These are phyloP conservation scores for Chaetodon trifascialis DNA, from an alignment of 2,113 vertebrate species.

Conservation along the genomic window DNA sequence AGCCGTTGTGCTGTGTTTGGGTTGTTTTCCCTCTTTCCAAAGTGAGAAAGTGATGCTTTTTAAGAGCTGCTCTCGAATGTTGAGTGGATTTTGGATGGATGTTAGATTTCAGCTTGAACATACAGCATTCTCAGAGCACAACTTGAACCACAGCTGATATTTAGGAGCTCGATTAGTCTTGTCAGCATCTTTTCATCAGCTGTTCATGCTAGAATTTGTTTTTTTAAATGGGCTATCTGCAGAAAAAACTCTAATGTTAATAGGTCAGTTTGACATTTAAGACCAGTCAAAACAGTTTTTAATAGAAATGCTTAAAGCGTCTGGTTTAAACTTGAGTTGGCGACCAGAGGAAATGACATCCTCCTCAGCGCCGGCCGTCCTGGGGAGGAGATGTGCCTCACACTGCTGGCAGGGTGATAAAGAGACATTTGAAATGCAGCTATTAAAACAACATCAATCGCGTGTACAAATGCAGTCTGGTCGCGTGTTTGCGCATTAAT, in stretches of 20 bases:
- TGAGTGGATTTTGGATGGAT: too few species aligned
- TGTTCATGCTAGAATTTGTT: not conserved
- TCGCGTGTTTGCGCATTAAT: conserved; percentile 37
- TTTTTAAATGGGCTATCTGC: too few species aligned
- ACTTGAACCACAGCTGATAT: not conserved
- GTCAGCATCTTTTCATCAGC: not conserved
- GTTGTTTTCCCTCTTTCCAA: too few species aligned
- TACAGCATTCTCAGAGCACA: not conserved
- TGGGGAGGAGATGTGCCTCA: not conserved
- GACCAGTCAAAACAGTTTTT: conserved; percentile 19
- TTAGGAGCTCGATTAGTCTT: not conserved
- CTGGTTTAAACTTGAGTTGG: not conserved
- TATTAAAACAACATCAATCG: conserved; percentile 38
- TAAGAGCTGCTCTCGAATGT: too few species aligned
- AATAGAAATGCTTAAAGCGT: not conserved
- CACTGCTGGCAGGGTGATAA: conserved; percentile 34
- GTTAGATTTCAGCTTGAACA: not conserved
- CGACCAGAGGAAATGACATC: conserved; percentile 33
- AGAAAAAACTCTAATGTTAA: too few species aligned
- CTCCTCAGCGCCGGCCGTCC: not conserved
- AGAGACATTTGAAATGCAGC: conserved; percentile 52
- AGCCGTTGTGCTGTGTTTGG: not conserved
- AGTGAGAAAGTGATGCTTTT: not conserved
- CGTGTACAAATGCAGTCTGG: not conserved
- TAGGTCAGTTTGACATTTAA: not conserved